Conservation (phyloP, 2,888 invertebrate genomes). For the Ramazzottius varieornatus region DNA sequence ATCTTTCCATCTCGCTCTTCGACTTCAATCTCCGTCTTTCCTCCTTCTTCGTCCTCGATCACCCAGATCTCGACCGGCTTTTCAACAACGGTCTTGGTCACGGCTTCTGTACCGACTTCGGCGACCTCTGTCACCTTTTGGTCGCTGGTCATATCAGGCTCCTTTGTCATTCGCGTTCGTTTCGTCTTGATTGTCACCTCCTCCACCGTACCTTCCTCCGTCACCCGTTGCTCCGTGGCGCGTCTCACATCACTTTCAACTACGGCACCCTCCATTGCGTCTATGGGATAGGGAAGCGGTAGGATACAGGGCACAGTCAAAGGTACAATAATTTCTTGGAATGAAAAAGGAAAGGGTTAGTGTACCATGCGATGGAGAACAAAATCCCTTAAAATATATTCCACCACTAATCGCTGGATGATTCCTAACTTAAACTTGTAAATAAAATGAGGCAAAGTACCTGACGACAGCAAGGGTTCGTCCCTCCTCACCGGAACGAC, state of each 20-base stretch:
- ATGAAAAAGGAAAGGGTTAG: no score
- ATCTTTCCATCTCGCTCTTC: background rate
- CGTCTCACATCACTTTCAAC: background rate
- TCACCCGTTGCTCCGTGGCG: background rate
- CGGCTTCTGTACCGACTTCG: background rate
- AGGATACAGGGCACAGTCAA: no score
- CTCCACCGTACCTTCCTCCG: background rate
- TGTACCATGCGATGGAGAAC: no score
- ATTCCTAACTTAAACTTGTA: no score
- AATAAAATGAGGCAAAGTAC: no score
- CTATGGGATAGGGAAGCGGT: background rate
- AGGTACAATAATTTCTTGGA: no score
- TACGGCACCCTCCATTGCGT: background rate
- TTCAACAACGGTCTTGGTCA: background rate
- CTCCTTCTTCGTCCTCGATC: background rate
- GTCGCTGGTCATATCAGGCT: background rate
- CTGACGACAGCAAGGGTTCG: no score
- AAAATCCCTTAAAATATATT: no score
- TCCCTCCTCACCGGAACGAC: no score
- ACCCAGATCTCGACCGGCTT: background rate
- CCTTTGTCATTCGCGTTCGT: background rate
- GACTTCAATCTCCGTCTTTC: background rate
- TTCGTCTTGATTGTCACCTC: background rate
- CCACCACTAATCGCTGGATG: no score
- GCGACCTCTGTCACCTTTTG: background rate